Conservation (phyloP, 2,797 vertebrate species). For the Syngnathus acus region DNA sequence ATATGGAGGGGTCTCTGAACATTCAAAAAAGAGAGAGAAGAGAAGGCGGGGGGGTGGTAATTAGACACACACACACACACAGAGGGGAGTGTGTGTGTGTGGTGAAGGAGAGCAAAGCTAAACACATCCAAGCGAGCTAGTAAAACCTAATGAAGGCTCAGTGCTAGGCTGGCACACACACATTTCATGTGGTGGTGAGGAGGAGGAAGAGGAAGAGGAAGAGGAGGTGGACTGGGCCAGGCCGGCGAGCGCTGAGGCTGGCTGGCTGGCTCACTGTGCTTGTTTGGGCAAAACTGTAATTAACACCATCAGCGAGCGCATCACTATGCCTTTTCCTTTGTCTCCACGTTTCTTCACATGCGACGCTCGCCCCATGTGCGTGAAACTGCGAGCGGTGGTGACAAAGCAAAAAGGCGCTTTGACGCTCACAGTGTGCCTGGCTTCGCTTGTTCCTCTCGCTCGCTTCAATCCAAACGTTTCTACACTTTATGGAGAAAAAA, state of each 20-base stretch:
- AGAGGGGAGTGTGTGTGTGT: constrained; percentile 24
- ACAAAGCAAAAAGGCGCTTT: not conserved
- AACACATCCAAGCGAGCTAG: constrained; percentile 71
- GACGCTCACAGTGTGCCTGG: constrained; percentile 13
- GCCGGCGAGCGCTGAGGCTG: constrained; percentile 55
- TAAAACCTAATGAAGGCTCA: constrained; percentile 75
- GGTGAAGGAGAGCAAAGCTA: constrained; percentile 57
- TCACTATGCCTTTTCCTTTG: constrained; percentile 41
- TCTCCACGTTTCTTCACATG: constrained; percentile 5
- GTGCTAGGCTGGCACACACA: constrained; percentile 66
- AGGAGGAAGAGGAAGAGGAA: constrained; percentile 11
- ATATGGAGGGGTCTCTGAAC: constrained; percentile 57
- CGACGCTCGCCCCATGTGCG: not conserved
- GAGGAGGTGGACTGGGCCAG: constrained; percentile 38
- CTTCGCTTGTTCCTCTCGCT: constrained; percentile 19
- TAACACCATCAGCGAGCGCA: constrained; percentile 40
- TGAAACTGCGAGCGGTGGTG: not conserved
- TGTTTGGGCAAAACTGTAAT: constrained; percentile 53
- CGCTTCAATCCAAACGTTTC: not conserved
- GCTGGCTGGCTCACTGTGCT: not conserved
- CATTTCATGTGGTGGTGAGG: constrained; percentile 70
- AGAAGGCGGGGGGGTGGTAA: constrained; percentile 50
- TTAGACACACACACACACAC: constrained; percentile 41
- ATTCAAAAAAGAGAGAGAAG: constrained; percentile 34
- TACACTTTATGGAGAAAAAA: not conserved